A percentile compares a stretch with the other conserved stretches of the same genome.
These are phyloP conservation scores for Semnornis frantzii DNA, from an alignment of 2,113 vertebrate genomes.

Conservation along the genomic window DNA sequence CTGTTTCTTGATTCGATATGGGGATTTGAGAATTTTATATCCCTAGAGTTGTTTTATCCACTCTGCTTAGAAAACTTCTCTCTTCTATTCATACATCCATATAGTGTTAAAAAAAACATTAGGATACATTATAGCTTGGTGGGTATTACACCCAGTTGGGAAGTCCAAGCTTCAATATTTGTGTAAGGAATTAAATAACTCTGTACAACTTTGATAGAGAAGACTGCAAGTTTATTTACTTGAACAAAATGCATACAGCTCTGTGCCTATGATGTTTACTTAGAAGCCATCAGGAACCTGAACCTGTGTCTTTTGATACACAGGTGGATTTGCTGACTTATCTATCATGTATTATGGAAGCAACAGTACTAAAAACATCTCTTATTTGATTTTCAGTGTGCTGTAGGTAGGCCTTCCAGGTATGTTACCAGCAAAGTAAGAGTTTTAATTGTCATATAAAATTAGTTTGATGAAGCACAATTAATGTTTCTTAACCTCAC, in stretches of 20 bases:
- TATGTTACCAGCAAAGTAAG: not conserved
- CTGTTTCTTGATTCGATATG: not conserved
- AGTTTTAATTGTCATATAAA: slow-evolving; percentile 4
- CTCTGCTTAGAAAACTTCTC: not conserved
- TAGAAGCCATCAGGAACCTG: not conserved
- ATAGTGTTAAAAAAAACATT: not conserved
- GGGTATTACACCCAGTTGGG: not conserved
- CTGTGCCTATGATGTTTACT: rapidly evolving
- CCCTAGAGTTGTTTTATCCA: not conserved
- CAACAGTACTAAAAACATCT: not conserved
- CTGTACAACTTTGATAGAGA: not conserved
- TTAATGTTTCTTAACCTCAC: not conserved
- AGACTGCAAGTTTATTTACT: not conserved
- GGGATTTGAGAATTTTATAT: not conserved
- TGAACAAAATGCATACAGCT: not conserved
- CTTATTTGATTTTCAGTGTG: not conserved
- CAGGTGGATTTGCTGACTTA: not conserved
- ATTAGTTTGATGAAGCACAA: not conserved
- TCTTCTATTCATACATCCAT: not conserved
- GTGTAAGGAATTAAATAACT: not conserved
- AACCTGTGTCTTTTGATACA: not conserved
- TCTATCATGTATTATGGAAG: not conserved
- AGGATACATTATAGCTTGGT: not conserved
- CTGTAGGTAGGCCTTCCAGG: not conserved
- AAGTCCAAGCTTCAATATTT: not conserved